Evolutionary conservation across 1,140 invertebrate species (phyloP).

Genomic region (Chymomyza costata): DNA sequence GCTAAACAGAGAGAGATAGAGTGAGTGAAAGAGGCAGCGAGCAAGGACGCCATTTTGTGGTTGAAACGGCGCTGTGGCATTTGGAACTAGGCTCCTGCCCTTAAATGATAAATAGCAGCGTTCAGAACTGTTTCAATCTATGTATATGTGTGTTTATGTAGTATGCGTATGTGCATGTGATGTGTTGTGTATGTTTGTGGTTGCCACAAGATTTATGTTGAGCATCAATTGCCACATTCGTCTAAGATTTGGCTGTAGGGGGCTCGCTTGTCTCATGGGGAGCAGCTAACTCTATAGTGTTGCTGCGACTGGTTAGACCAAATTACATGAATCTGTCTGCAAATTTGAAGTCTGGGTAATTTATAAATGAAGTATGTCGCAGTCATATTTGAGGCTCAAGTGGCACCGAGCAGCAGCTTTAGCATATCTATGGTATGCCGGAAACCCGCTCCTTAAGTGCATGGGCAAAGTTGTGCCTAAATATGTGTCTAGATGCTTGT

Average conservation of each 20-base stretch:
- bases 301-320: too few species aligned
- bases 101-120: constrained; percentile 65
- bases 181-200: too few species aligned
- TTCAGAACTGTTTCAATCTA: constrained; percentile 33
- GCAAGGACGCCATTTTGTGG: too few species aligned
- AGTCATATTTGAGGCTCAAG: constrained; percentile 8
- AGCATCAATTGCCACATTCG: constrained; percentile 55
- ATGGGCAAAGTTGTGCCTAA: too few species aligned
- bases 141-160: too few species aligned
- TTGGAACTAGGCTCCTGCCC: constrained; percentile 24
- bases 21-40: background rate
- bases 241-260: background rate
- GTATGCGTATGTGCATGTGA: too few species aligned
- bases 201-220: constrained; percentile 65
- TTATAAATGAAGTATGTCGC: constrained; percentile 69
- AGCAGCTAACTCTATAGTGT: constrained; percentile 5
- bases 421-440: too few species aligned
- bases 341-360: constrained; percentile 63
- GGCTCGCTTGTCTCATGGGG: background rate
- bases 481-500: too few species aligned
- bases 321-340: constrained; percentile 43
- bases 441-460: too few species aligned
- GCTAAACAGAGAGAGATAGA: constrained; percentile 23
- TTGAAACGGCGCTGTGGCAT: background rate
- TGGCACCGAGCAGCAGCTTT: too few species aligned